Evolutionary conservation across 2,797 vertebrate species (phyloP), one percentile per base, ranked within the genome.

Genomic region (Lepidocolaptes lacrymiger): DNA sequence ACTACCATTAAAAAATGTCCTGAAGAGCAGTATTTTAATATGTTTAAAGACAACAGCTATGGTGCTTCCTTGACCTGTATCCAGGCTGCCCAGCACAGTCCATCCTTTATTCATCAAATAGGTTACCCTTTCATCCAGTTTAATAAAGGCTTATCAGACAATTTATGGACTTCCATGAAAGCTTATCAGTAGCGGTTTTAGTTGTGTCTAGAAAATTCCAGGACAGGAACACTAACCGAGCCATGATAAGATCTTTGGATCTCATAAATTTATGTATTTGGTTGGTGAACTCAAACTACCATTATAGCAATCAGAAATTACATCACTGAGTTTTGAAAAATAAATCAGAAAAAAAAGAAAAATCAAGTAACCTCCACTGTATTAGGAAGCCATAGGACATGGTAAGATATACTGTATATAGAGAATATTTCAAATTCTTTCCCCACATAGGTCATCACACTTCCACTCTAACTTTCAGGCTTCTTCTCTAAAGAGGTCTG

Each of bases 31-130:
- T 28, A 62, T 85, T 88, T 79, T 62, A 59, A 43, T 32, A 24
- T 3, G 12, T 4, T 58, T 36, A 22, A 62, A 77, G 80, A 26
- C 15, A 54, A 63, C 22, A 91, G 28, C 32, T 55, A 12, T 0
- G 43, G 36, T 34, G 90, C 49, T 54, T 39, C 73, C 51, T 39
- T 80, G 43, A 81, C 51, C 36, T 75, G 54, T 62, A 82, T 82
- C 68, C 67, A 76, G 59, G 71, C 62, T 92, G 62, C 74, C 91
- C 67, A 55, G 75, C 44, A 30, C 4, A 9, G 39, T 11, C 64
- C 43, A 52, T 64, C 26, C 69, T 21, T 92, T 71, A 79, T 74
- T 91, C 28, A 92, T 67, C 20, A 79, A 92, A 48, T 2, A 84
- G 67, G 51, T 73, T 84, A 87, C 51, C 71, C 63, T 81, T 74